phyloP scores from a whole-genome alignment of 2,797 vertebrate species.

The Streptopelia turtur region DNA sequence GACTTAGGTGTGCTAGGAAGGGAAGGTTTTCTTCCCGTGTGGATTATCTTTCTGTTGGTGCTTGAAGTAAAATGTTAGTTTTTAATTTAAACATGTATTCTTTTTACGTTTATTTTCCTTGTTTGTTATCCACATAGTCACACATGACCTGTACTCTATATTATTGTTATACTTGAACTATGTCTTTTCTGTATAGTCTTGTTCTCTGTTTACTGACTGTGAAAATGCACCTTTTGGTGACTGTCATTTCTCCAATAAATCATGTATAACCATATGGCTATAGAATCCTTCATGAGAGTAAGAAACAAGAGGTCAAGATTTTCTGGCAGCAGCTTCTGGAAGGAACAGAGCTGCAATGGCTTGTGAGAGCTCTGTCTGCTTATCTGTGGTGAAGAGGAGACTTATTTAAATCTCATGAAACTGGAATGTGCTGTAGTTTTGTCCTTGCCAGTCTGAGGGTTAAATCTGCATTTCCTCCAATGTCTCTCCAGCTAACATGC shows the following conservation, averaged over 20 bases:
- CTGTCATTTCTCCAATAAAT: neutral
- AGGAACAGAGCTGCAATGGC: neutral
- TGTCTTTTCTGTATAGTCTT: neutral
- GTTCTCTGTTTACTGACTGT: neutral
- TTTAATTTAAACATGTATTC: neutral
- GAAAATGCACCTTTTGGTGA: neutral
- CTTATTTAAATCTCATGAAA: constrained; percentile 23
- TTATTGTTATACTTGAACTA: neutral
- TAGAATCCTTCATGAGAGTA: neutral
- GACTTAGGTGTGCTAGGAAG: neutral
- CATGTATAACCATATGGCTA: neutral
- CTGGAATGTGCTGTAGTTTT: constrained; percentile 14
- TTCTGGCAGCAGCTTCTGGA: constrained; percentile 19
- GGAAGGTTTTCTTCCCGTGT: neutral
- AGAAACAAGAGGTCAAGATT: neutral
- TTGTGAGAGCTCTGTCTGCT: neutral
- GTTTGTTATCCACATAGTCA: neutral
- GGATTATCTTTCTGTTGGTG: neutral
- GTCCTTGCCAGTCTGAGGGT: constrained; percentile 25
- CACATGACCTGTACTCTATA: neutral
- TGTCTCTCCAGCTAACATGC: constrained; percentile 21
- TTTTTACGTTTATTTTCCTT: neutral
- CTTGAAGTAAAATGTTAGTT: neutral
- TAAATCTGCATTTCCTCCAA: constrained; percentile 21
- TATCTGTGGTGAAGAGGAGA: neutral